These are phyloP conservation scores for Sphaerophoria rueppellii DNA, from an alignment of 2,888 invertebrate genomes.

Conservation along the genomic window DNA sequence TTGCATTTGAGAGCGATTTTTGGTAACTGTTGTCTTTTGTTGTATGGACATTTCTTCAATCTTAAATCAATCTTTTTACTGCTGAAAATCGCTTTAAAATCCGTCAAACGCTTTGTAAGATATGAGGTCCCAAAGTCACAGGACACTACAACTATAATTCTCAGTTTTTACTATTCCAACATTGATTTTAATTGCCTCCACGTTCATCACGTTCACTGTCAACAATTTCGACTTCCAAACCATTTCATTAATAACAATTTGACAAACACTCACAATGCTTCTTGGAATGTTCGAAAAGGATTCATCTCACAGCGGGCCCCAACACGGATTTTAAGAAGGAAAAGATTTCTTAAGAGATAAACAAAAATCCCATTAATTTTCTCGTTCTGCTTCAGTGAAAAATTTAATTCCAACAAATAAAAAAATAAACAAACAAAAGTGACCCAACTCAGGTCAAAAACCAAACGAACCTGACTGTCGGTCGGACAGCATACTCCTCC, in stretches of 20 bases:
- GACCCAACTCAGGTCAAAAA: constrained; percentile 49
- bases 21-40: too few relatives aligned
- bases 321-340: neutral
- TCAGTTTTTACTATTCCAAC: too few relatives aligned
- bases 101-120: too few relatives aligned
- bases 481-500: neutral
- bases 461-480: constrained; percentile 50
- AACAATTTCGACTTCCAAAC: too few relatives aligned
- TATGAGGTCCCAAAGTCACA: too few relatives aligned
- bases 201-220: too few relatives aligned
- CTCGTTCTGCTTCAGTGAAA: constrained; percentile 33
- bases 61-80: too few relatives aligned
- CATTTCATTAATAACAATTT: constrained; percentile 14
- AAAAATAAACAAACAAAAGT: constrained; percentile 8
- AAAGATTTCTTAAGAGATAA: constrained; percentile 13
- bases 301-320: constrained; percentile 37
- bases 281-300: constrained; percentile 46
- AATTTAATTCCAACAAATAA: neutral
- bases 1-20: too few relatives aligned
- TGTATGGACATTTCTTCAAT: too few relatives aligned
- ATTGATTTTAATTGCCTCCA: too few relatives aligned
- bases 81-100: too few relatives aligned
- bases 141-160: too few relatives aligned
- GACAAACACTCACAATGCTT: constrained; percentile 18
- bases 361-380: constrained; percentile 11